Evolutionary conservation across 2,888 invertebrate genomes (phyloP).

Genomic region (Abrostola triplasia): DNA sequence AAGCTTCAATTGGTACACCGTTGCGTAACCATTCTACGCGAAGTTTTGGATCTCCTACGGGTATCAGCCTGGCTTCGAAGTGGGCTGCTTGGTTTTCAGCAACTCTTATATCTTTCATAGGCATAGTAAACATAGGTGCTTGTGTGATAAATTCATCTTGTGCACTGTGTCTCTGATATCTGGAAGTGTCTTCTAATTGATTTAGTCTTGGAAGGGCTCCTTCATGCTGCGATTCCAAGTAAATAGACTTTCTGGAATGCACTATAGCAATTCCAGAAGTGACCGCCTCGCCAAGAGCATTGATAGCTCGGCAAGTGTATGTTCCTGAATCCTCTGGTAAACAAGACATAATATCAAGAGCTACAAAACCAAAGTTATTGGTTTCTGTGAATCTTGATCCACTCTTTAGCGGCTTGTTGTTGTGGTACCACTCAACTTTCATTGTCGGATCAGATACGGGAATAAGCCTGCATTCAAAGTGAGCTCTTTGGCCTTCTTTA

Average conservation of each 20-base stretch:
- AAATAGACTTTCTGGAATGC: conserved; percentile 95
- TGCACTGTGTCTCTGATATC: conserved; percentile 91
- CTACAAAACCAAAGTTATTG: conserved; percentile 99
- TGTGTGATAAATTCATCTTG: conserved; percentile 94
- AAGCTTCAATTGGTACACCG: conserved; percentile 96
- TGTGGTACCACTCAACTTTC: conserved; percentile 98
- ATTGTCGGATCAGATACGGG: conserved; percentile 97
- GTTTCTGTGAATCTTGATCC: conserved; percentile 98
- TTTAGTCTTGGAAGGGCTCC: conserved; percentile 93
- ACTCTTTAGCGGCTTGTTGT: conserved; percentile 95
- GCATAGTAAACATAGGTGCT: conserved; percentile 97
- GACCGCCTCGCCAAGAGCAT: conserved; percentile 97
- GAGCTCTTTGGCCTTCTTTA: conserved; percentile 97
- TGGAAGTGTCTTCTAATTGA: conserved; percentile 94
- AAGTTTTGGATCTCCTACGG: conserved; percentile 97
- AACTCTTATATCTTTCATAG: conserved; percentile 94
- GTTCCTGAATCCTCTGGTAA: conserved; percentile 98
- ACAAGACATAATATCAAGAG: conserved; percentile 98
- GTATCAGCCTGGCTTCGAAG: conserved; percentile 97
- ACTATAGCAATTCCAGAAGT: conserved; percentile 96
- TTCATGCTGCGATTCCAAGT: conserved; percentile 96
- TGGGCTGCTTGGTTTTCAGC: conserved; percentile 97
- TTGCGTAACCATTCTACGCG: conserved; percentile 98
- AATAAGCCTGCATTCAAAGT: conserved; percentile 97
- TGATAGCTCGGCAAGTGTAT: conserved; percentile 97